Base-by-base conservation (phyloP, 2,888 invertebrate genomes). In the Xestobium rufovillosum region DNA sequence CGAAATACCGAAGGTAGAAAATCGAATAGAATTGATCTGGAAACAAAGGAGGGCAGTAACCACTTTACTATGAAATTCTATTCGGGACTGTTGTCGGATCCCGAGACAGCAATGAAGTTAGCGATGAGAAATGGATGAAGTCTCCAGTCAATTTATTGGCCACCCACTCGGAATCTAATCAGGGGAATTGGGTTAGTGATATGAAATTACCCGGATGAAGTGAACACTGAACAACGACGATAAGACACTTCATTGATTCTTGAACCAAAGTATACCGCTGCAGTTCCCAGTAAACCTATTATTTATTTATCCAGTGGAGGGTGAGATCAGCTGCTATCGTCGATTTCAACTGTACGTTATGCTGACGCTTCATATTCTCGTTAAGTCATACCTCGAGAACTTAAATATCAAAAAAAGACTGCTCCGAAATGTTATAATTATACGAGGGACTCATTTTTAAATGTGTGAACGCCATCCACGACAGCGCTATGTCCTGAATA, bases 121-220 rank as follows among this genome's bases (percentile, higher is more conserved):
- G 58, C 55, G 58, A 61, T 62, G 61, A 61, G 62, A 60, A 63
- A 63, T 61, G 59, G 60, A 55, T 55, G 53, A 57, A 60, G 59
- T 61, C 61, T 63, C 59, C 55, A 61, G 59, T 63, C 63, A 63
- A 65, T 65, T 65, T 65, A 63, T 63, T 59, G 65, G 60, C 63
- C 60, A 61, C 59, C 62, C 62, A 63, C 57, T 59, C 60, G 57
- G 62, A 64, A 65, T 65, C 63, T 63, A 65, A 65, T 65, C 62
- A 63, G 56, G 58, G 57, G 62, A 63, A 63, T 64, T 62, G 62
- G 57, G 63, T 63, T 64, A 63, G 61, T 60, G 63, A 61, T 63
- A 63, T 61, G 61, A 59, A 61, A 61, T 63, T 61, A 60, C 59
- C 49, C 51, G 48, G 44, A 40, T 26, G 37, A 27, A 36, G 52